Base-by-base conservation (phyloP, 2,113 vertebrate genomes). In the Amazona guildingii region DNA sequence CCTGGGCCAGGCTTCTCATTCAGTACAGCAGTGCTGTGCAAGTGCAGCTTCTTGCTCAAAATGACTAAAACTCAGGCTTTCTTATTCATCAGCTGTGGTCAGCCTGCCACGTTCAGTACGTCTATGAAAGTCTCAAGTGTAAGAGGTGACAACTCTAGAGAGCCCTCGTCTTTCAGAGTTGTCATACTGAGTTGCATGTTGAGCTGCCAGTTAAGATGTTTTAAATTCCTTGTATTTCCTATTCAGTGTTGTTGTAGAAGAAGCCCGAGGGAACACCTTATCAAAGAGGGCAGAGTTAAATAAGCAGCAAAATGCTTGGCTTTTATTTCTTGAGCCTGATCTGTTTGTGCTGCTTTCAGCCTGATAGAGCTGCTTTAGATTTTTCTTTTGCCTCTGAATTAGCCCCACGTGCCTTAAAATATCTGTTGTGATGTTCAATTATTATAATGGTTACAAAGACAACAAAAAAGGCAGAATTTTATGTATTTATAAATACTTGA, bases 301-400 rank as follows among this genome's bases (percentile, higher is more conserved):
- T 57, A 84, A 68, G 35, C 61, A 87, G 37, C 52, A 79, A 76
- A 90, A 66, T 80, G 5, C 24, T 73, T 86, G 49, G 11, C 67
- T 80, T 79, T 39, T 87, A 5, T 85, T 59, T 84, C 21, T 89
- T 33, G 76, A 63, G 35, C 11, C 4, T 44, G 19, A 48, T 62
- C 29, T 84, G 8, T 51, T 62, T 81, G 11, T 88, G 16, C 29
- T 49, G 41, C 20, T 94, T 90, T 85, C 64, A 90, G 52, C 12
- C 24, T 73, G 29, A 74, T 31, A 41, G 39, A 86, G 28, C 25
- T 92, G 37, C n/a, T 92, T 62, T 63, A 33, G 54, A 17, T 54
- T 75, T 88, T 75, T 74, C 17, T 76, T 66, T 39, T 68, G n/a
- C 46, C 24, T 85, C 87, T 83, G 83, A 82, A 75, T 76, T 75